Evolutionary conservation across 2,888 invertebrate genomes (phyloP).

Genomic region (Petrolisthes manimaculis): DNA sequence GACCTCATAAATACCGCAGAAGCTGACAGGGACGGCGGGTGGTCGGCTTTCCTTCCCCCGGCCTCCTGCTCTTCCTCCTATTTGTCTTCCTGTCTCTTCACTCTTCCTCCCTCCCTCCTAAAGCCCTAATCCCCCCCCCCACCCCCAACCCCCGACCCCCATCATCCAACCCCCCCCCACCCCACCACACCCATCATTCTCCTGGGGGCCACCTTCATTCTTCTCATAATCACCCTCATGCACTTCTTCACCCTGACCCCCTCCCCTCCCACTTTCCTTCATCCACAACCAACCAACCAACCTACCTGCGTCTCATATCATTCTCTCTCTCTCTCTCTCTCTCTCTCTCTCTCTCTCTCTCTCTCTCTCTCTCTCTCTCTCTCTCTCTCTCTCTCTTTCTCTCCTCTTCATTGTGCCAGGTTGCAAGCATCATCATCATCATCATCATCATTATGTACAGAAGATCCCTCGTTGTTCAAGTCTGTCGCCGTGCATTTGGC

Average conservation of each 20-base stretch:
- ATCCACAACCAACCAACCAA: neutral
- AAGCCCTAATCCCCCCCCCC: slow-evolving; percentile 11
- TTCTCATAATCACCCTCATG: slow-evolving; percentile 28
- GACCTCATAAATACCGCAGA: slow-evolving; percentile 58
- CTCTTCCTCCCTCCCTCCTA: slow-evolving; percentile 22
- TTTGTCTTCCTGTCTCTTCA: slow-evolving; percentile 39
- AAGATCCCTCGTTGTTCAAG: neutral
- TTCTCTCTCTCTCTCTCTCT: neutral
- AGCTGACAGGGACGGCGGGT: slow-evolving; percentile 50
- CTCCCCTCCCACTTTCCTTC: neutral
- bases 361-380: neutral
- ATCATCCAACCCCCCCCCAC: neutral
- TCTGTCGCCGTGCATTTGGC: neutral
- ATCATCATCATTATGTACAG: neutral
- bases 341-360: neutral
- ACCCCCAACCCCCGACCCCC: neutral
- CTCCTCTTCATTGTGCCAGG: neutral
- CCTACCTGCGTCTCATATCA: too few species aligned
- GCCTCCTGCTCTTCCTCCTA: slow-evolving; percentile 36
- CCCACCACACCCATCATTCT: neutral
- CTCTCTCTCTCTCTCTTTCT: neutral
- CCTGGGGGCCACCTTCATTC: slow-evolving; percentile 14
- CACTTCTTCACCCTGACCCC: neutral
- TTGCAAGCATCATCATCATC: slow-evolving; percentile 7
- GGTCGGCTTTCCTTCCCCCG: slow-evolving; percentile 40